A percentile compares a stretch with the other conserved stretches of the same genome.
Evolutionary conservation across 53 echinoderm and acorn worm species (phyloP).

Genomic region (Patiria pectinifera): DNA sequence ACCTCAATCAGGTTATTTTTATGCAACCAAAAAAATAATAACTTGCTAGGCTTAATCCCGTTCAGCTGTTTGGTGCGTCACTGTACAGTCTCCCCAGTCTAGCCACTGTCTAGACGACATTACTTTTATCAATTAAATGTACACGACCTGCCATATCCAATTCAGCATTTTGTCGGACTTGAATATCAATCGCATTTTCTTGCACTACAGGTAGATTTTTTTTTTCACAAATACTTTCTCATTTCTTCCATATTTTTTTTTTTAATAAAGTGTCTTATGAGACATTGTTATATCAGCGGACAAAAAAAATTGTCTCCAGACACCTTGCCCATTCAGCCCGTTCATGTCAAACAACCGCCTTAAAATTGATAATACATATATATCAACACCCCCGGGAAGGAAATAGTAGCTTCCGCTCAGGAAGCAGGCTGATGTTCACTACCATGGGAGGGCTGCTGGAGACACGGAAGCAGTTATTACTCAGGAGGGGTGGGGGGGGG

Average conservation of each 20-base stretch:
- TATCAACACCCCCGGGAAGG: slow-evolving; percentile 16
- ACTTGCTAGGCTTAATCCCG: no score
- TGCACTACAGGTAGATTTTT: no score
- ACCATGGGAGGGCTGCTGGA: slow-evolving; percentile 1
- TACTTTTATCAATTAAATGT: background rate
- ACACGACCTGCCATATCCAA: background rate
- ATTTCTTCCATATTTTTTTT: no score
- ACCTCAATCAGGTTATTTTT: no score
- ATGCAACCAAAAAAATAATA: no score
- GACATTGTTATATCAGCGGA: no score
- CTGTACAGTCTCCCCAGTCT: background rate
- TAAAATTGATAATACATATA: slow-evolving; percentile 4
- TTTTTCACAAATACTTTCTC: no score
- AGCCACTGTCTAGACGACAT: background rate
- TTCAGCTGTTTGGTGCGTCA: background rate
- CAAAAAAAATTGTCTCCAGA: background rate
- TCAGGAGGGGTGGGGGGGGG: slow-evolving; percentile 26
- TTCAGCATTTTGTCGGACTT: background rate
- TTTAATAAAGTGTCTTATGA: no score
- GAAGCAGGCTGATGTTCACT: slow-evolving; percentile 25
- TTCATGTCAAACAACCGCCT: background rate
- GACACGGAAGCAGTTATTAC: slow-evolving; percentile 43
- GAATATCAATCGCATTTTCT: background rate
- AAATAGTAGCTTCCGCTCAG: slow-evolving; percentile 43
- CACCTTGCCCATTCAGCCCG: background rate